Base-by-base conservation (phyloP, 37 sponge, comb jelly and placozoan species). In the Bolinopsis microptera region DNA sequence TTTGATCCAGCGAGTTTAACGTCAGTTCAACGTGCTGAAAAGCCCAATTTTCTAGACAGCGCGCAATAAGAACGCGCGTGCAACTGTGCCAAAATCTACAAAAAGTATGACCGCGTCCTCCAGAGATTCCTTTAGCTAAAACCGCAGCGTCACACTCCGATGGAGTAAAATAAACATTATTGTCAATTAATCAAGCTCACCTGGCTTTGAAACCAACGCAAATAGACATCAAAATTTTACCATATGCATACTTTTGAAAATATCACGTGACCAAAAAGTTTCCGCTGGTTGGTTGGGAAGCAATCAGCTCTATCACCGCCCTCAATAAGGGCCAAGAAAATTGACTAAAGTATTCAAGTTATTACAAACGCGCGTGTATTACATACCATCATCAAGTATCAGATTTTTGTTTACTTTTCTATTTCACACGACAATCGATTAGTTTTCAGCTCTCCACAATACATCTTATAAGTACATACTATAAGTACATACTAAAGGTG, bases 151-250 rank as follows among this genome's bases (percentile, higher is more conserved):
- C 74, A 70, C 25, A 5, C 30, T 22, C 2, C 28, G 74, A n/a
- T 28, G 26, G 28, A 8, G 74, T 70, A 26, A 26, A 70, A 70
- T 70, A 28, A 70, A 70, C 74, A 70, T 70, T n/a, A 70, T 70
- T 2, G 74, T 70, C 28, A 26, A 70, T 70, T 70, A 70, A 70
- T 70, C 74, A 70, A 70, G 25, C 61, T 70, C 30, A 70, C 74
- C 25, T 70, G 74, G 74, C 30, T 70, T 26, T 70, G 30, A 70
- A 70, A 28, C 74, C 25, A 70, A 26, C 28, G 74, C 30, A 28
- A 70, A 70, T 22, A 70, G 30, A 70, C 74, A 70, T 22, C 26
- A 70, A n/a, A 70, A 70, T 28, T 70, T 70, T 26, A 70, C 74
- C 30, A 26, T 70, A 70, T 70, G 74, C 74, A 70, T 70, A 70